phyloP scores from a whole-genome alignment of 2,888 invertebrate species.

The Synanthedon vespiformis region DNA sequence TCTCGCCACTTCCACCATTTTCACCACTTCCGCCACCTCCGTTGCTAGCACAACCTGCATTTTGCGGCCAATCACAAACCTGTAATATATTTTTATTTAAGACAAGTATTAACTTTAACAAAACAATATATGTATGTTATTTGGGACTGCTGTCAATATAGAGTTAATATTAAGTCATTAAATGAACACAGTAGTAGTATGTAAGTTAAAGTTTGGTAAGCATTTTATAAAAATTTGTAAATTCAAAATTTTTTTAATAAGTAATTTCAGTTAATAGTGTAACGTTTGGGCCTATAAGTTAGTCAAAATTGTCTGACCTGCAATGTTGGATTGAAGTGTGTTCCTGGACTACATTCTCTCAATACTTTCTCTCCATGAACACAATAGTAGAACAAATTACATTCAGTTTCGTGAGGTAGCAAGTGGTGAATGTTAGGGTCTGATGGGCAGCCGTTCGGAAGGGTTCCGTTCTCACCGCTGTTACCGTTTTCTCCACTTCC shows the following conservation, averaged over 20 bases:
- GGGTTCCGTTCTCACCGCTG: neutral
- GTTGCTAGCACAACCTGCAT: constrained; percentile 12
- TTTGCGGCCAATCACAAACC: constrained; percentile 23
- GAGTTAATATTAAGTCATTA: too few species aligned
- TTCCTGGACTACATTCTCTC: constrained; percentile 30
- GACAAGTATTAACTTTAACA: too few species aligned
- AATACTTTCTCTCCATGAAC: constrained; percentile 31
- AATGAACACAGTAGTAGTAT: too few species aligned
- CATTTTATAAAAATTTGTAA: too few species aligned
- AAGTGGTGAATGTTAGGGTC: constrained; percentile 16
- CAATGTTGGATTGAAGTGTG: constrained; percentile 26
- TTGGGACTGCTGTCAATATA: too few species aligned
- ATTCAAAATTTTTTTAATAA: too few species aligned
- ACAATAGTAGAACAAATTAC: constrained; percentile 52
- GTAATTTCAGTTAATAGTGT: too few species aligned
- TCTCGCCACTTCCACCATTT: constrained; percentile 3
- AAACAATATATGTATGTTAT: too few species aligned
- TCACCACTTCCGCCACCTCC: constrained; percentile 3
- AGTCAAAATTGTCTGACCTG: constrained; percentile 22
- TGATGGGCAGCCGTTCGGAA: constrained; percentile 12
- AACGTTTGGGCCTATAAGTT: too few species aligned
- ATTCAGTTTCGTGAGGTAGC: constrained; percentile 43
- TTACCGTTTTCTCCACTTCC: too few species aligned
- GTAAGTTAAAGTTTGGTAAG: too few species aligned
- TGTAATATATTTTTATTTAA: constrained; percentile 1